These are phyloP conservation scores for Leuciscus waleckii DNA, from an alignment of 2,797 vertebrate genomes.

Conservation along the genomic window DNA sequence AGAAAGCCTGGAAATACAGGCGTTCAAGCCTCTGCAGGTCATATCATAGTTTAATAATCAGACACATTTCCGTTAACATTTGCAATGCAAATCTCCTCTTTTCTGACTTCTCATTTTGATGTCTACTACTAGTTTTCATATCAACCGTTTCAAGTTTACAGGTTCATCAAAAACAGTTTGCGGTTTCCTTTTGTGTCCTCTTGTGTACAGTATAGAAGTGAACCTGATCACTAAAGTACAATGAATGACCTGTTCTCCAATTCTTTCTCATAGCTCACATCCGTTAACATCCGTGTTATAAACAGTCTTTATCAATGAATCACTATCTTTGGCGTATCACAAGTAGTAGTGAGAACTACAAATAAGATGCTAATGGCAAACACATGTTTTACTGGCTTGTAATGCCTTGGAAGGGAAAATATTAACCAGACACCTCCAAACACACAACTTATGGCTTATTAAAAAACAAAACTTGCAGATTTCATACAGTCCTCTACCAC, in stretches of 20 bases:
- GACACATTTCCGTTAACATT: conserved; percentile 51
- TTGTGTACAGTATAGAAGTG: background rate
- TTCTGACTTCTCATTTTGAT: conserved; percentile 35
- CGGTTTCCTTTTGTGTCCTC: conserved; percentile 41
- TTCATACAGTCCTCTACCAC: conserved; percentile 24
- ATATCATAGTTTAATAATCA: conserved; percentile 12
- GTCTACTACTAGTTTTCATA: conserved; percentile 44
- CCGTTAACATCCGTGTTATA: background rate
- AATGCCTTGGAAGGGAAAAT: conserved; percentile 18
- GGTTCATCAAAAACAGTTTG: conserved; percentile 45
- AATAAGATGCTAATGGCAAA: conserved; percentile 1
- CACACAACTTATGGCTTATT: conserved; percentile 6
- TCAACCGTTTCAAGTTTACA: conserved; percentile 45
- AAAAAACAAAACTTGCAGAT: conserved; percentile 19
- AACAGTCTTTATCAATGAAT: background rate
- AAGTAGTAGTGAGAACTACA: background rate
- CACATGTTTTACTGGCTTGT: conserved; percentile 5
- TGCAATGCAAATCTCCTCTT: conserved; percentile 57
- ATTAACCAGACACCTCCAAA: background rate
- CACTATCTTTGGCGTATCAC: background rate
- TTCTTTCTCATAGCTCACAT: background rate
- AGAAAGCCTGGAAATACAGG: background rate
- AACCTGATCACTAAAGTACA: background rate
- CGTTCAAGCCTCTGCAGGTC: conserved; percentile 44
- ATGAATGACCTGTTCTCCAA: background rate